Evolutionary conservation across 2,113 vertebrate species (phyloP), one percentile per base, ranked within the genome.

Genomic region (Potamarius usumacintae): DNA sequence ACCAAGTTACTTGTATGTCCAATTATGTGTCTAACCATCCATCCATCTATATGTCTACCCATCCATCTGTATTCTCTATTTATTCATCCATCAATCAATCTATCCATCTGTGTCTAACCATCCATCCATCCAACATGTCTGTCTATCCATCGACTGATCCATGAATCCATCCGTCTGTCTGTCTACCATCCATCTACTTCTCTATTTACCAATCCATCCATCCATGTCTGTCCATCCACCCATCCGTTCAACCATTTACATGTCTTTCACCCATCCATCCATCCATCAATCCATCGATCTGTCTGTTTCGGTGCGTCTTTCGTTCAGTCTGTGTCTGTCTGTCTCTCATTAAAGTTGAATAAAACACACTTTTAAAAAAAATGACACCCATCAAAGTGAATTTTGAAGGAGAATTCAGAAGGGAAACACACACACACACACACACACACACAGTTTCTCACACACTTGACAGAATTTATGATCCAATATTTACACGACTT

Each of bases 401-500:
- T 20, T 55, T 8, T 78, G 11, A 50, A 62, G 57, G 17, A 81
- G 79, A 7, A 42, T 42, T 57, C 15, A 27, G 8, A 80, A 80
- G 20, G 27, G 12, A 42, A 62, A 62, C 30, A 82, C 30, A 62
- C 27, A 34, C n/a, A 81, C 30, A 82, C 30, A 62, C 27, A 34
- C n/a, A 81, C 50, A 83, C 30, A 57, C 12, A 34, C 22, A 71
- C 50, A 27, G 60, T 85, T 90, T 85, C 86, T 78, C 88, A 85
- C 88, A 85, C 80, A 88, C 81, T 81, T 57, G 81, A 86, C 53
- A 71, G 67, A 88, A 87, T 42, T 27, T 57, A 86, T 76, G 67
- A 71, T 77, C 81, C 82, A 88, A 89, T 89, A 85, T 91, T 89
- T 88, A 88, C 88, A 48, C 34, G 71, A 9, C 62, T 83, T 88